Evolutionary conservation across 1,140 invertebrate genomes (phyloP).

Genomic region (Andricus grossulariae): DNA sequence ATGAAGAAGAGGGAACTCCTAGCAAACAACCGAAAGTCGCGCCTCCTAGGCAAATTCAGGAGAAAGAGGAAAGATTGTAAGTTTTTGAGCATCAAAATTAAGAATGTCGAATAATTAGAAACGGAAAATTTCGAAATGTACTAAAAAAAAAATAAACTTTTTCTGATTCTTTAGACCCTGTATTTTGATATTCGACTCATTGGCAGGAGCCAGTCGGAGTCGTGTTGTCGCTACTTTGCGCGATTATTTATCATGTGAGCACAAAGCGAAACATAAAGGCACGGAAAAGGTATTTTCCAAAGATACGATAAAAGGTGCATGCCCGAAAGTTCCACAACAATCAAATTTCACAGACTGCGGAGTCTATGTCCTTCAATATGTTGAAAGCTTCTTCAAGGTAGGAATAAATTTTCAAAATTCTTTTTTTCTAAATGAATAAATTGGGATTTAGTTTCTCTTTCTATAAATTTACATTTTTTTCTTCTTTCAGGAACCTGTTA

Average conservation of each 20-base stretch:
- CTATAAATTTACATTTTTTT: slow-evolving; percentile 16
- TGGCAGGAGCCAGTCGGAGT: slow-evolving; percentile 86
- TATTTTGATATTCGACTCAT: slow-evolving; percentile 96
- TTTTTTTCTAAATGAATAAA: neutral
- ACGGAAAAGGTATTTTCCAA: slow-evolving; percentile 83
- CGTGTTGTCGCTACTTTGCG: slow-evolving; percentile 90
- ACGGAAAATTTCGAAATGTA: neutral
- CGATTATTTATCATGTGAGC: slow-evolving; percentile 93
- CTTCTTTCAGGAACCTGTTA: slow-evolving; percentile 81
- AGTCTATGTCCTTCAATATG: slow-evolving; percentile 95
- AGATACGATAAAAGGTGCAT: slow-evolving; percentile 88
- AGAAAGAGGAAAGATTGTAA: slow-evolving; percentile 33
- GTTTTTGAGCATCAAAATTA: slow-evolving; percentile 6
- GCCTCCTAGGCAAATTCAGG: neutral
- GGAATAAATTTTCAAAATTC: slow-evolving; percentile 33
- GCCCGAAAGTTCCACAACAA: slow-evolving; percentile 95
- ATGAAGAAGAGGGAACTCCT: slow-evolving; percentile 40
- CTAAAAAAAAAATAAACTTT: slow-evolving; percentile 37
- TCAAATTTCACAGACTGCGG: slow-evolving; percentile 98
- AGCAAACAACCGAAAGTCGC: slow-evolving; percentile 27
- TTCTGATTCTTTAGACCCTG: slow-evolving; percentile 79
- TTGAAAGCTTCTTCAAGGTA: slow-evolving; percentile 94
- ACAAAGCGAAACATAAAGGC: slow-evolving; percentile 84
- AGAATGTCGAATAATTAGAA: slow-evolving; percentile 21
- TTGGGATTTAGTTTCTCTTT: neutral